Conservation (phyloP, 2,888 invertebrate species). For the Galerucella nymphaeae region DNA sequence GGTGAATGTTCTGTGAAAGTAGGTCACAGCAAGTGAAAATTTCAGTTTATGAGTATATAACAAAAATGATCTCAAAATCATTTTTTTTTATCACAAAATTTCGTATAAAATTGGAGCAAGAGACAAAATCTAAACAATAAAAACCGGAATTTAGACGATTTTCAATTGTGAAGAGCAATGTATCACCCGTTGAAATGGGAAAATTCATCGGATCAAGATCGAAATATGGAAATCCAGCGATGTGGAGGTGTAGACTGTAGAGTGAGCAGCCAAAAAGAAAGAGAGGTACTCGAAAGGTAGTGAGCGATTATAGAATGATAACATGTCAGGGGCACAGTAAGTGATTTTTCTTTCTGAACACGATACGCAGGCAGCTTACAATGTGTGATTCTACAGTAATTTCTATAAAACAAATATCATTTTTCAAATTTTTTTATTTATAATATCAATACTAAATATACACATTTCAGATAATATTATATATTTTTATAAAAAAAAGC, state of each 20-base stretch:
- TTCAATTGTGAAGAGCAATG: conserved; percentile 32
- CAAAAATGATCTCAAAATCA: too few species aligned
- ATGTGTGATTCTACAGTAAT: conserved; percentile 23
- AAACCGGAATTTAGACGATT: conserved; percentile 24
- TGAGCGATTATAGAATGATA: conserved; percentile 53
- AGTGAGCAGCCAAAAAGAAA: conserved; percentile 5
- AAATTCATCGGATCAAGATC: conserved; percentile 36
- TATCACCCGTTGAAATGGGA: conserved; percentile 35
- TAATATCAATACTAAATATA: too few species aligned
- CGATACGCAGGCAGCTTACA: conserved; percentile 39
- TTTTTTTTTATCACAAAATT: too few species aligned
- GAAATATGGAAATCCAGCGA: conserved; percentile 37
- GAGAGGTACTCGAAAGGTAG: conserved; percentile 38
- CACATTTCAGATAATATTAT: too few species aligned
- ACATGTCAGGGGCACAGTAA: conserved; percentile 55
- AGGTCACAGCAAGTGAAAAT: too few species aligned
- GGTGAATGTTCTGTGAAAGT: too few species aligned
- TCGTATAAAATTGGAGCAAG: background rate
- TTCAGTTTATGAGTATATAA: too few species aligned
- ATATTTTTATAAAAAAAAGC: conserved; percentile 27
- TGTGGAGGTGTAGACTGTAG: background rate
- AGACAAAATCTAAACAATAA: conserved; percentile 12
- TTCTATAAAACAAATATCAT: too few species aligned
- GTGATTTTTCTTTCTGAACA: conserved; percentile 53
- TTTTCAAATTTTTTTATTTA: too few species aligned